phyloP scores from a whole-genome alignment of 2,888 invertebrate species.

The Balanococcus diminutus region DNA sequence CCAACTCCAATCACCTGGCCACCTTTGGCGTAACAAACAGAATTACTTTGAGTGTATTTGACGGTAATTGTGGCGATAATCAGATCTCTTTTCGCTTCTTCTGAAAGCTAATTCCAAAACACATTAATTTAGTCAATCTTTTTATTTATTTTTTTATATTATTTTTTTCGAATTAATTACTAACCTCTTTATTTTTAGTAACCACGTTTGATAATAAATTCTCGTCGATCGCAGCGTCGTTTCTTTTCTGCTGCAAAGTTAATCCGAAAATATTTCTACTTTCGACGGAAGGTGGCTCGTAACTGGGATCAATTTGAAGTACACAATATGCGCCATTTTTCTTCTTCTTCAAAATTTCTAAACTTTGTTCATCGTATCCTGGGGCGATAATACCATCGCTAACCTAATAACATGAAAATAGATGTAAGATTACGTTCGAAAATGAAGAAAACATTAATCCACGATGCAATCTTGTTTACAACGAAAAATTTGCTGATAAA shows the following conservation, averaged over 20 bases:
- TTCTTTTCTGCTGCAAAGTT: conserved; percentile 84
- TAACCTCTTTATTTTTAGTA: conserved; percentile 67
- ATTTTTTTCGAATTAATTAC: conserved; percentile 25
- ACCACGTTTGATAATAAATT: conserved; percentile 83
- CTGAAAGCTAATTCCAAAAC: conserved; percentile 67
- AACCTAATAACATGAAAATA: conserved; percentile 68
- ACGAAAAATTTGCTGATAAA: neutral
- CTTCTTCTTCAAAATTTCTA: conserved; percentile 88
- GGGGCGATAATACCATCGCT: conserved; percentile 99
- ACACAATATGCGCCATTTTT: conserved; percentile 93
- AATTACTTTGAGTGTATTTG: conserved; percentile 98
- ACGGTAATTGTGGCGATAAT: conserved; percentile 94
- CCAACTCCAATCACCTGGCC: conserved; percentile 95
- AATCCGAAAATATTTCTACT: conserved; percentile 83
- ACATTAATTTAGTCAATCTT: neutral
- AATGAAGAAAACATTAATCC: neutral
- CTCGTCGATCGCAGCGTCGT: conserved; percentile 81
- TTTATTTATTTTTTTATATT: neutral
- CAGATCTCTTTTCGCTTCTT: conserved; percentile 82
- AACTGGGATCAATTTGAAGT: conserved; percentile 86
- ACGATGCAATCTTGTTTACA: neutral
- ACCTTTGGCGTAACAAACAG: conserved; percentile 93
- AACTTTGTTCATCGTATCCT: conserved; percentile 81
- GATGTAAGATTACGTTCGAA: too few species aligned
- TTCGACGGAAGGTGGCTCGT: conserved; percentile 81